Percentiles rank a stretch among this genome's conserved stretches.
Evolutionary conservation across 1,140 invertebrate species (phyloP).

Genomic region (Drosophila parvula): DNA sequence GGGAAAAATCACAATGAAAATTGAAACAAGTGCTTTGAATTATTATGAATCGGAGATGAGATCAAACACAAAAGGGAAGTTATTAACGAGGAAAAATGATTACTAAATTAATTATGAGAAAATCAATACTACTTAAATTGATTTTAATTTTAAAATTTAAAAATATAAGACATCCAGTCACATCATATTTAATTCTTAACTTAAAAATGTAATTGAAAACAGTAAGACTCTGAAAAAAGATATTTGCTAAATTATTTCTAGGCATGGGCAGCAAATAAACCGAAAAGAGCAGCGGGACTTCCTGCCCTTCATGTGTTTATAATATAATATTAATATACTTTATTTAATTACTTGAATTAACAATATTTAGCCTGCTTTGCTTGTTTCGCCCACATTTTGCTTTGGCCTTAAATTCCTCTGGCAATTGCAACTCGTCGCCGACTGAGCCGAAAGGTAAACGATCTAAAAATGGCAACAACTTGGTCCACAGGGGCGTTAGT

Average conservation of each 20-base stretch:
- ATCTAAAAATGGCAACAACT: slow-evolving; percentile 40
- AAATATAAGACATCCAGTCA: not conserved
- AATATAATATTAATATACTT: too few species aligned
- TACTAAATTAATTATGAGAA: too few species aligned
- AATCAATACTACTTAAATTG: not conserved
- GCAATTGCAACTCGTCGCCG: slow-evolving; percentile 22
- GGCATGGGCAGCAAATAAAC: too few species aligned
- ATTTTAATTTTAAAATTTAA: not conserved
- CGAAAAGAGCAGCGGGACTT: too few species aligned
- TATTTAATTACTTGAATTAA: not conserved
- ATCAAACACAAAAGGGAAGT: not conserved
- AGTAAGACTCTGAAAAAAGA: too few species aligned
- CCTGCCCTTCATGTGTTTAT: too few species aligned
- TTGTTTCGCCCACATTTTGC: not conserved
- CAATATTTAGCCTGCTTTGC: not conserved
- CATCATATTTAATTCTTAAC: too few species aligned
- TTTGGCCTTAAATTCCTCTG: slow-evolving; percentile 2
- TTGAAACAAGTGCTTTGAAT: slow-evolving; percentile 15
- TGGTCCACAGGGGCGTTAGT: not conserved
- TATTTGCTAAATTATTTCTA: too few species aligned
- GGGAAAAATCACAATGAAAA: slow-evolving; percentile 6
- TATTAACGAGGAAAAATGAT: not conserved
- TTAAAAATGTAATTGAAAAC: too few species aligned
- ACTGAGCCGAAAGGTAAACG: slow-evolving; percentile 31
- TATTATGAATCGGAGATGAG: not conserved